phyloP scores from a whole-genome alignment of 1,140 invertebrate genomes.

The Meloidogyne hapla region DNA sequence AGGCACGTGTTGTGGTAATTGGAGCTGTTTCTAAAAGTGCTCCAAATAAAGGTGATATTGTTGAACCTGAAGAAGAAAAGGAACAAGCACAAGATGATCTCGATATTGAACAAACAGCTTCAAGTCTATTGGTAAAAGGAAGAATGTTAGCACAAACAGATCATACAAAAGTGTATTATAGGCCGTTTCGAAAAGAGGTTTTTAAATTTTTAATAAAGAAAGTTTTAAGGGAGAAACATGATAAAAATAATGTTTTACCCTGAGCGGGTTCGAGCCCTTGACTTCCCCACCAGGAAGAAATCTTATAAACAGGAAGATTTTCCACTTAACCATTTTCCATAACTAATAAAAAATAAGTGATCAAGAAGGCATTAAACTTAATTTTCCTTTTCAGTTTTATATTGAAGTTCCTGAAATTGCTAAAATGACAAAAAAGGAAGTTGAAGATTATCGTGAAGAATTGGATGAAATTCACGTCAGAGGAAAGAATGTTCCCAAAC shows the following conservation, averaged over 20 bases:
- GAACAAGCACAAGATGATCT: slow-evolving; percentile 58
- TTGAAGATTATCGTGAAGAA: slow-evolving; percentile 73
- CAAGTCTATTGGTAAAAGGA: slow-evolving; percentile 52
- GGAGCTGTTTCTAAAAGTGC: slow-evolving; percentile 39
- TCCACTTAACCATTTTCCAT: not conserved
- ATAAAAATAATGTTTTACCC: not conserved
- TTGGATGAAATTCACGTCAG: slow-evolving; percentile 71
- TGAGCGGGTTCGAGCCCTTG: not conserved
- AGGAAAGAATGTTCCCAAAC: slow-evolving; percentile 84
- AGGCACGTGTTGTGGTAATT: slow-evolving; percentile 45
- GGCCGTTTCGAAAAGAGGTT: slow-evolving; percentile 79
- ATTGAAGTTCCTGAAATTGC: slow-evolving; percentile 87
- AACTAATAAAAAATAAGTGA: not conserved
- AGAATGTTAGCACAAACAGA: slow-evolving; percentile 50
- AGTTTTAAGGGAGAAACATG: no score
- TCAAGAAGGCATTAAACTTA: not conserved
- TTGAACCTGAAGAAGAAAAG: slow-evolving; percentile 58
- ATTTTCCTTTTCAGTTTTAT: slow-evolving; percentile 75
- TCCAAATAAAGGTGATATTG: slow-evolving; percentile 58
- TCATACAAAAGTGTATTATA: slow-evolving; percentile 62
- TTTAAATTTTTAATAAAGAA: not conserved
- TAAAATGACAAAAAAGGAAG: slow-evolving; percentile 80
- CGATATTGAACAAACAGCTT: slow-evolving; percentile 55
- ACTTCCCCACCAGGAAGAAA: no score
- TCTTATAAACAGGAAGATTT: no score